These are phyloP conservation scores for Okapia johnstoni DNA, from an alignment of 2,113 vertebrate species.

Conservation along the genomic window DNA sequence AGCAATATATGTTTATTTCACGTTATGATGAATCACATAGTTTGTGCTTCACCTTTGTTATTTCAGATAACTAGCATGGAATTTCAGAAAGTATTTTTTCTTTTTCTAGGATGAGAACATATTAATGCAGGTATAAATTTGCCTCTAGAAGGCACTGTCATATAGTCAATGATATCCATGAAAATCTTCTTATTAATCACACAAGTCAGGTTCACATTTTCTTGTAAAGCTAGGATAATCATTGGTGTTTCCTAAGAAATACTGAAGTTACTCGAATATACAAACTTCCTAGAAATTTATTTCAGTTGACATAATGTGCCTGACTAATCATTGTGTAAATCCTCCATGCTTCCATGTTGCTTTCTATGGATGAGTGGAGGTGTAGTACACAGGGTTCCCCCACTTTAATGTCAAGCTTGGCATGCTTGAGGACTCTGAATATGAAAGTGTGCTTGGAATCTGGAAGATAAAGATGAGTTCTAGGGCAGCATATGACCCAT, in stretches of 20 bases:
- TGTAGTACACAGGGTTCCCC: fast-evolving
- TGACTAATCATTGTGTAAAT: not conserved
- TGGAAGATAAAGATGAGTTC: not conserved
- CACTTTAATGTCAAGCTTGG: too few relatives aligned
- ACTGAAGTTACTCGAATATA: not conserved
- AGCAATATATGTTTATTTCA: constrained; percentile 65
- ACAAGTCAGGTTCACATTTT: not conserved
- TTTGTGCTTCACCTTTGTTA: constrained; percentile 68
- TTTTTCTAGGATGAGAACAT: constrained; percentile 48
- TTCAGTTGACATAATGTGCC: not conserved
- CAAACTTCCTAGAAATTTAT: not conserved
- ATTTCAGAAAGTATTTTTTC: constrained; percentile 59
- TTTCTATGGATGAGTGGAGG: not conserved
- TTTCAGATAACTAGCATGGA: constrained; percentile 65
- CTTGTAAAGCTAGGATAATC: not conserved
- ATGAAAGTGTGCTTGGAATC: not conserved
- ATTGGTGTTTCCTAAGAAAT: not conserved
- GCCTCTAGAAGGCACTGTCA: not conserved
- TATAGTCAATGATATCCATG: not conserved
- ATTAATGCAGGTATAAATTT: not conserved
- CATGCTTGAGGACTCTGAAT: not conserved
- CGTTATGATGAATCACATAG: constrained; percentile 64
- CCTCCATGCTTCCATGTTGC: not conserved
- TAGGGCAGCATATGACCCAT: not conserved
- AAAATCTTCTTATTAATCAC: not conserved